Evolutionary conservation across 1,140 invertebrate genomes (phyloP), one percentile per base, ranked within the genome.

Genomic region (Drosophila willistoni): DNA sequence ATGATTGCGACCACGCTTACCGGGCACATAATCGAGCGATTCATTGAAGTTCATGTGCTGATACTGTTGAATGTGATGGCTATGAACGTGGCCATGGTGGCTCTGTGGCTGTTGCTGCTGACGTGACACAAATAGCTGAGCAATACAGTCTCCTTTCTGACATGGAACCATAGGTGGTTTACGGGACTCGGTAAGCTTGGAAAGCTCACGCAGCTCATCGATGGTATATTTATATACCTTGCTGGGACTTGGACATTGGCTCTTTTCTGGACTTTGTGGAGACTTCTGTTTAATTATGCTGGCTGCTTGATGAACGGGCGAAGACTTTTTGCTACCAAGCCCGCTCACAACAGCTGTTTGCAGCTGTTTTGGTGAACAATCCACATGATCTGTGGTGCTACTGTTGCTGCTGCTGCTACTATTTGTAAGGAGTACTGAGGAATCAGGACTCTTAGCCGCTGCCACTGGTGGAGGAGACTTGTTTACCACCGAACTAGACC

Each of bases 21-120:
- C 86, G 4, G 79, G 72, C 12, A 85, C 86, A 57, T 85, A 90
- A 36, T 91, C 90, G 59, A 91, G 62, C 0, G 85, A 75, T 25
- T 91, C 90, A 59, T 78, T 83, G 7, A 84, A 86, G 57, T 78
- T 90, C 60, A 90, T 74, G n/a, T 91, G 90, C 47, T 91, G 90
- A 61, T 84, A 91, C 61, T 87, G 90, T 36, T 79, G 80, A 1
- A 81, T 51, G 13, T 86, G 81, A 44, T 71, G 81, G 25, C 59
- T 64, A 41, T 79, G 79, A 0, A 29, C 63, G 39, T 80, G 76
- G 54, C 74, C 75, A 42, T 90, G 84, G 13, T 87, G 81, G 33
- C 73, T 74, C 34, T 91, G 90, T 57, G 73, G 83, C 17, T 87
- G 80, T n/a, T 80, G 85, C 44, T 89, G 85, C 10, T 77, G 90